Base-by-base conservation (phyloP, 2,113 vertebrate genomes). In the Pseudorasbora parva region DNA sequence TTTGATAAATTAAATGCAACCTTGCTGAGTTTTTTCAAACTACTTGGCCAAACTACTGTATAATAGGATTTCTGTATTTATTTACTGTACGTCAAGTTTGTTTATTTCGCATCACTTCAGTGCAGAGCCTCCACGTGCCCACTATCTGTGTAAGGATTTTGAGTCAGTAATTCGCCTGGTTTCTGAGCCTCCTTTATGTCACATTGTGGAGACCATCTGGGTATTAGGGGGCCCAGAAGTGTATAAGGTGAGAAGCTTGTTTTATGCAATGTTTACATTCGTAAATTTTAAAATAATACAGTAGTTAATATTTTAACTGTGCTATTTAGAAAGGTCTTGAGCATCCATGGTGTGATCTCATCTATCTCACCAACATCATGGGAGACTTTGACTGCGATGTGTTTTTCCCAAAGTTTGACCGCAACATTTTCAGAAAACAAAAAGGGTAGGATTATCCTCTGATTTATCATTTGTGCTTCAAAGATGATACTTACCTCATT, bases 301-400 rank as follows among this genome's bases (percentile, higher is more conserved):
- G n/a, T 82, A 33, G 47, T 27, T 19, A 15, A 43, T 43, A 41
- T 43, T 15, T 4, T 0, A 64, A 79, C 47, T 41, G 5, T 72
- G 54, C 19, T 8, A 60, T 57, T 21, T 8, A 96, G 95, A 92
- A 91, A 5, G 91, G 90, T 0, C 14, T 95, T 85, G 84, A 88
- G 30, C 94, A 96, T 80, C 94, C 93, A 0, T 95, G 93, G 93
- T 95, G 95, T 88, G 94, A 94, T 86, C 47, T 92, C 75, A 64
- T 96, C 47, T 95, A 94, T 87, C 91, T 95, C 57, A 95, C 95
- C 0, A 72, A 94, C 7, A 47, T 96, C 85, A 94, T 94, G 94
- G 95, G 93, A 0, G 82, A 93, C 21, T 95, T 94, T 66, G 90
- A 95, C 80, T 94, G 94, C 15, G 91, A 96, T 10, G 92, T 93